Evolutionary conservation across 2,113 vertebrate genomes (phyloP).

Genomic region (Dendropsophus ebraccatus): DNA sequence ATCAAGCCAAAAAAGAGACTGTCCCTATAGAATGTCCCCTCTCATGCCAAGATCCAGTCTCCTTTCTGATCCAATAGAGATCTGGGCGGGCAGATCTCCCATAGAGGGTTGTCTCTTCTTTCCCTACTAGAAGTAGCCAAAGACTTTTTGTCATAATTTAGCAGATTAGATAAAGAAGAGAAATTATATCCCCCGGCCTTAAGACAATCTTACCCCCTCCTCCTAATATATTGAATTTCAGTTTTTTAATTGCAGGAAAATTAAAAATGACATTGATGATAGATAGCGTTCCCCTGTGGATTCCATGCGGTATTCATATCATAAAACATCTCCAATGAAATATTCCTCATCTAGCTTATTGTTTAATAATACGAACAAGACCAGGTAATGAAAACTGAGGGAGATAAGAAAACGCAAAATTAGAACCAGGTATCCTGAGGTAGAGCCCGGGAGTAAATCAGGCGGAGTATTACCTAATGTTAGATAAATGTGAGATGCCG

Average conservation of each 20-base stretch:
- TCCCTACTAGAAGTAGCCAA: neutral
- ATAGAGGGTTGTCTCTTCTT: constrained; percentile 20
- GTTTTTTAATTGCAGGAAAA: constrained; percentile 29
- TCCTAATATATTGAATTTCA: constrained; percentile 46
- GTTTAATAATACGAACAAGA: constrained; percentile 29
- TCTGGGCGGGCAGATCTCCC: neutral
- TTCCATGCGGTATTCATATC: constrained; percentile 23
- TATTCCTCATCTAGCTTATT: constrained; percentile 32
- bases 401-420: constrained; percentile 51
- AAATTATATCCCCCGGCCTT: constrained; percentile 15
- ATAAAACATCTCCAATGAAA: constrained; percentile 35
- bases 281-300: neutral
- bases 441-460: neutral
- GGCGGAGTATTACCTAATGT: neutral
- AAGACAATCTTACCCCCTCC: constrained; percentile 1
- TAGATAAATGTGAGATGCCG: constrained; percentile 35
- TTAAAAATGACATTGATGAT: constrained; percentile 48
- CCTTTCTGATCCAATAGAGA: neutral
- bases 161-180: constrained; percentile 40
- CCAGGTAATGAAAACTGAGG: constrained; percentile 16
- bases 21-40: neutral
- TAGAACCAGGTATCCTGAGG: constrained; percentile 43
- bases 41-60: neutral
- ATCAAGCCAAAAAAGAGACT: too few species aligned
- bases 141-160: neutral